Conservation (phyloP, 2,113 vertebrate species). For the Vombatus ursinus region DNA sequence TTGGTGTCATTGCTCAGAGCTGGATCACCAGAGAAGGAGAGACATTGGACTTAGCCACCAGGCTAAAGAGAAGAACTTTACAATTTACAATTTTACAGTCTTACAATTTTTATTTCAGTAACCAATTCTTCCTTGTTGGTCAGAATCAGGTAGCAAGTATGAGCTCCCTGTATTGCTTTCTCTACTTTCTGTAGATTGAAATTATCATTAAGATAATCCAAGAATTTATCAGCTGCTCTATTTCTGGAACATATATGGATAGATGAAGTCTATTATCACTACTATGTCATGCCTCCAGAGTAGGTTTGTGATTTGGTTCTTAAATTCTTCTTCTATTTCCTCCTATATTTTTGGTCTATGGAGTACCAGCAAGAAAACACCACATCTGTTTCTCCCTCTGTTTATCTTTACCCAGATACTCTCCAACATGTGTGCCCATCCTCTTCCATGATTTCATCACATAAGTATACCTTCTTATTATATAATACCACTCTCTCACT, state of each 20-base stretch:
- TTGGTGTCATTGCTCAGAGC: background rate
- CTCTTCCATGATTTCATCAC: background rate
- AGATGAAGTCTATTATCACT: background rate
- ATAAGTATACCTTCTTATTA: background rate
- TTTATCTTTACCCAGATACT: background rate
- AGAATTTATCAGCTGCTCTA: background rate
- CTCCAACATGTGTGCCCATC: background rate
- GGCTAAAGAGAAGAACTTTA: background rate
- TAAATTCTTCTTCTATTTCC: background rate
- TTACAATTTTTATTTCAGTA: background rate
- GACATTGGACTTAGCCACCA: background rate
- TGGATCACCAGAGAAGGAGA: too few relatives aligned
- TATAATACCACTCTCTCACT: background rate
- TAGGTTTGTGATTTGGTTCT: background rate
- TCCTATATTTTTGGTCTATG: too few relatives aligned
- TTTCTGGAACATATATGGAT: background rate
- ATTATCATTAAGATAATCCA: background rate
- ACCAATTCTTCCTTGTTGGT: background rate
- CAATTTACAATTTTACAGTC: too few relatives aligned
- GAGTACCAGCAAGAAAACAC: too few relatives aligned
- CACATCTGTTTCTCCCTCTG: background rate
- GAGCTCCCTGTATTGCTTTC: background rate
- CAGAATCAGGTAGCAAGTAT: background rate
- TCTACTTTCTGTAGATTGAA: background rate
- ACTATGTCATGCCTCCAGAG: background rate